phyloP scores from a whole-genome alignment of 2,113 vertebrate genomes.

The Galbula dea region DNA sequence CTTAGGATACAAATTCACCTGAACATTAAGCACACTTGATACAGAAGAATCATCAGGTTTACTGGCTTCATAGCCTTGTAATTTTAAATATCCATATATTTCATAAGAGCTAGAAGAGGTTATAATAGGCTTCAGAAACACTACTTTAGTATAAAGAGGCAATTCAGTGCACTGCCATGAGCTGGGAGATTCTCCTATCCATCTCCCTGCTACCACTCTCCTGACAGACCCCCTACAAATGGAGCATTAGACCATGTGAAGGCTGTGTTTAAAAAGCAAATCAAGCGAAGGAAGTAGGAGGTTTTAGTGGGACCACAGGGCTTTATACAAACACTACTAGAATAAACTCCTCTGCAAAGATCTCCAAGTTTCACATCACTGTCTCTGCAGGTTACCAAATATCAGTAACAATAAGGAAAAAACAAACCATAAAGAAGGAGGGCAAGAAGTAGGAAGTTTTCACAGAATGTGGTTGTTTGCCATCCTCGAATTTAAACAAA shows the following conservation, averaged over 20 bases:
- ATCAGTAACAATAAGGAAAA: conserved; percentile 3
- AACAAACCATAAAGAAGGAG: background rate
- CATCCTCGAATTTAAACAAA: conserved; percentile 27
- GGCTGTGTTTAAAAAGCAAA: background rate
- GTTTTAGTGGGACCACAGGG: background rate
- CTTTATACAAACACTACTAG: background rate
- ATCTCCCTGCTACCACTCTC: background rate
- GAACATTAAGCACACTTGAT: background rate
- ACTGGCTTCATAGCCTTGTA: background rate
- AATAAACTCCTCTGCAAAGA: background rate
- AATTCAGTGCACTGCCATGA: background rate
- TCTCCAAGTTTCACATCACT: background rate
- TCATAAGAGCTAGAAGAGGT: background rate
- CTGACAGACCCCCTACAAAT: background rate
- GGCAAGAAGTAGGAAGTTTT: conserved; percentile 20
- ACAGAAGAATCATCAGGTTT: background rate
- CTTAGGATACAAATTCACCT: background rate
- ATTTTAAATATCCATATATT: background rate
- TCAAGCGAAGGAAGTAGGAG: background rate
- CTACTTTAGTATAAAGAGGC: background rate
- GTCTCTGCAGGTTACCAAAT: conserved; percentile 25
- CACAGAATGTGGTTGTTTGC: background rate
- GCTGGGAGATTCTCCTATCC: background rate
- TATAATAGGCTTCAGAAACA: background rate
- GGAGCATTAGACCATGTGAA: background rate